phyloP scores from a whole-genome alignment of 2,888 invertebrate species.

The Heliconius cydno region DNA sequence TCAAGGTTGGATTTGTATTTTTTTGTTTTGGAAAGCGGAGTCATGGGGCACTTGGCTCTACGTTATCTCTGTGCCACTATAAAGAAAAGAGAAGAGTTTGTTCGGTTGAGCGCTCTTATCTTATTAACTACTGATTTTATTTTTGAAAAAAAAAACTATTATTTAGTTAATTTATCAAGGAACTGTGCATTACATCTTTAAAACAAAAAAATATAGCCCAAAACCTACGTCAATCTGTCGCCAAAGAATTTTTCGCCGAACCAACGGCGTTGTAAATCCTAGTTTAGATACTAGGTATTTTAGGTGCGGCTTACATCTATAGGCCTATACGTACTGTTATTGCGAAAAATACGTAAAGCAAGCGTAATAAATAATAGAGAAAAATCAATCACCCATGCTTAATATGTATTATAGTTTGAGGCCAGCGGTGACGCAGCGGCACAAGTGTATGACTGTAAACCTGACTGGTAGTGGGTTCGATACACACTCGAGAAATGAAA shows the following conservation, averaged over 20 bases:
- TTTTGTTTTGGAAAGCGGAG: too few species aligned
- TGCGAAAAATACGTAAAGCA: neutral
- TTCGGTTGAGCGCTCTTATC: neutral
- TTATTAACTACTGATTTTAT: neutral
- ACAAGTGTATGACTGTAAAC: too few species aligned
- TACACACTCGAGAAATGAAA: too few species aligned
- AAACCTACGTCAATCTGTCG: slow-evolving; percentile 7
- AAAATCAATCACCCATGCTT: too few species aligned
- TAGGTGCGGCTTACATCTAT: slow-evolving; percentile 3
- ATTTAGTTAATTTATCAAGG: neutral
- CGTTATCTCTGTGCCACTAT: neutral
- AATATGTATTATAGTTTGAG: too few species aligned
- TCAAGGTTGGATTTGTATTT: too few species aligned
- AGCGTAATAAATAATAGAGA: too few species aligned
- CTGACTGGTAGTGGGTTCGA: too few species aligned
- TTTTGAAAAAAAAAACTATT: neutral
- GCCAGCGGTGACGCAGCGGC: too few species aligned
- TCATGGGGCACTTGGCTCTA: neutral
- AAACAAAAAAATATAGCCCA: slow-evolving; percentile 5
- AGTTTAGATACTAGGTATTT: slow-evolving; percentile 23
- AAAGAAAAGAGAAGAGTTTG: neutral
- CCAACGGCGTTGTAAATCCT: slow-evolving; percentile 11
- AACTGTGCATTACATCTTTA: too few species aligned
- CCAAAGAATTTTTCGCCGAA: slow-evolving; percentile 23
- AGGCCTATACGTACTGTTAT: slow-evolving; percentile 15